phyloP scores from a whole-genome alignment of 2,113 vertebrate genomes.

The Boleophthalmus pectinirostris region DNA sequence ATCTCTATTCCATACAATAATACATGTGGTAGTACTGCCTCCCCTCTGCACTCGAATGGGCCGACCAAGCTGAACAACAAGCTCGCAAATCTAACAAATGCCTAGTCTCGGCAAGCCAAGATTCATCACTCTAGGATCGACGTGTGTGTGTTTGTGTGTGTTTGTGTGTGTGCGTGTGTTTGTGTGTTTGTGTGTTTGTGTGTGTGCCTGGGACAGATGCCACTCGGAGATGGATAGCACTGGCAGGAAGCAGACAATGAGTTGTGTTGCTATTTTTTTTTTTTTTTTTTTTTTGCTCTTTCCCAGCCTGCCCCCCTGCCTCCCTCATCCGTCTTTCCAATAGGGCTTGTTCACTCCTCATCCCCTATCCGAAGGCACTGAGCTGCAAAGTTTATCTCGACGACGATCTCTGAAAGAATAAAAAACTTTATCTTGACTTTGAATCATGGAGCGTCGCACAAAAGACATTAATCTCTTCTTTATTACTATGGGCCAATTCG shows the following conservation, averaged over 20 bases:
- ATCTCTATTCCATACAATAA: neutral
- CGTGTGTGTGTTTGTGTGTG: too few species aligned
- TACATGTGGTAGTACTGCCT: conserved; percentile 15
- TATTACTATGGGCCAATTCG: conserved; percentile 29
- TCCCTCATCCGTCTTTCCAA: conserved; percentile 36
- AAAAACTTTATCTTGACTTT: conserved; percentile 35
- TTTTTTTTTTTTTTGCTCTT: conserved; percentile 23
- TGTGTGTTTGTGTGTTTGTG: conserved; percentile 24
- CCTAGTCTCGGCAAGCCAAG: conserved; percentile 46
- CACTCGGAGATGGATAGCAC: conserved; percentile 64
- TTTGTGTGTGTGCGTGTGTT: too few species aligned
- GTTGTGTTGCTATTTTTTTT: conserved; percentile 50
- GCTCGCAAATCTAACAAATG: conserved; percentile 44
- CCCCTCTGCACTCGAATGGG: conserved; percentile 21
- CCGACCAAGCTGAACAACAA: conserved; percentile 50
- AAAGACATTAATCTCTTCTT: conserved; percentile 58
- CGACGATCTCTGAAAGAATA: conserved; percentile 9
- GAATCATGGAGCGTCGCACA: conserved; percentile 50
- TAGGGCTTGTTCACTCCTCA: conserved; percentile 21
- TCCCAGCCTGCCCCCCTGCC: conserved; percentile 5
- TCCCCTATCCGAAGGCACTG: conserved; percentile 33
- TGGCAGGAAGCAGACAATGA: conserved; percentile 68
- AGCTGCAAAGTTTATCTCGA: conserved; percentile 42
- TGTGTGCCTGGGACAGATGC: conserved; percentile 46
- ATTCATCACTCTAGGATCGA: conserved; percentile 63